These are phyloP conservation scores for Eupithecia vulgata DNA, from an alignment of 2,888 invertebrate genomes.

Conservation along the genomic window DNA sequence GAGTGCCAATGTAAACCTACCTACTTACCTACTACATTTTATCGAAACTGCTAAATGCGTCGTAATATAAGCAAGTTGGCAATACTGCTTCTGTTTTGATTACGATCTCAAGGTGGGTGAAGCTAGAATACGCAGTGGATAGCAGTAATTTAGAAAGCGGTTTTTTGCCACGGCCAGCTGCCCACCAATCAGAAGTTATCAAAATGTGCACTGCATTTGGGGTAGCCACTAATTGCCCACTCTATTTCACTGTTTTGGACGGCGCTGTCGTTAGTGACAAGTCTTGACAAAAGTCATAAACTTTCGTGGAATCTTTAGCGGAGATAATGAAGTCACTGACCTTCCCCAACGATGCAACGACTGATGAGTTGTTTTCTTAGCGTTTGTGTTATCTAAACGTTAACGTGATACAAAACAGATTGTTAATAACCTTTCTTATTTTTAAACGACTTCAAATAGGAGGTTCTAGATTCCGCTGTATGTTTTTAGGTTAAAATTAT, in stretches of 20 bases:
- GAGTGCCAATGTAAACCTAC: background rate
- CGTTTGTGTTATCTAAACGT: conserved; percentile 7
- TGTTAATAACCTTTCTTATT: background rate
- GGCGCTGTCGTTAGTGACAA: conserved; percentile 40
- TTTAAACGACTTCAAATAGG: too few species aligned
- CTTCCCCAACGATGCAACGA: conserved; percentile 23
- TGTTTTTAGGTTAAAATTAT: background rate
- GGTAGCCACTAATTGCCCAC: conserved; percentile 62
- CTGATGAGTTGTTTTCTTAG: conserved; percentile 4
- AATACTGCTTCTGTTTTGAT: conserved; percentile 52
- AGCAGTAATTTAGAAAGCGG: conserved; percentile 78
- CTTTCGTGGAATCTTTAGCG: conserved; percentile 22
- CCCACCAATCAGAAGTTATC: conserved; percentile 63
- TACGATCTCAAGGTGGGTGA: conserved; percentile 73
- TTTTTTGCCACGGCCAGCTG: conserved; percentile 79
- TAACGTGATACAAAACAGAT: background rate
- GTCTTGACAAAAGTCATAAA: conserved; percentile 33
- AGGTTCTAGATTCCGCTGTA: background rate
- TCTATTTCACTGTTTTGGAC: conserved; percentile 60
- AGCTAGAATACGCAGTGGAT: conserved; percentile 64
- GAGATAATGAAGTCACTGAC: conserved; percentile 28
- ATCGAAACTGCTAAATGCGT: background rate
- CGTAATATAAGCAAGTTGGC: conserved; percentile 20
- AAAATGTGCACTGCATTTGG: conserved; percentile 75
- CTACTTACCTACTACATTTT: background rate